These are phyloP conservation scores for Drosophila eugracilis DNA, from an alignment of 1,140 invertebrate genomes.

Conservation along the genomic window DNA sequence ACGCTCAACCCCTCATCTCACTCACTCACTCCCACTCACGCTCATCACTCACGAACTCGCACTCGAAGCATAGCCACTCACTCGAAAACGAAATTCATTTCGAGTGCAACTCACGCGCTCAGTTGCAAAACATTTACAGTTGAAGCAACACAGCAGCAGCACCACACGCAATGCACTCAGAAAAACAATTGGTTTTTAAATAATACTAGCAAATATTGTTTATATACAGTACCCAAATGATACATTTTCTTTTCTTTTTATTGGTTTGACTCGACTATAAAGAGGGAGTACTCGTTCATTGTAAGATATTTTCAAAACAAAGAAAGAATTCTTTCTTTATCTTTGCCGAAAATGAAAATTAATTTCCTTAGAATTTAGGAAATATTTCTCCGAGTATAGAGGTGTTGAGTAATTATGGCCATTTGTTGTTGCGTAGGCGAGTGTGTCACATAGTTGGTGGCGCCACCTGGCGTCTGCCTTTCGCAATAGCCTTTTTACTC, in stretches of 20 bases:
- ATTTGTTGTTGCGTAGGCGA: conserved; percentile 49
- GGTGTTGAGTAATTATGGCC: conserved; percentile 71
- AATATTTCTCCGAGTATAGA: conserved; percentile 10
- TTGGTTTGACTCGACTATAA: too few species aligned
- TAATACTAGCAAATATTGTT: too few species aligned
- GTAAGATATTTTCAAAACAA: too few species aligned
- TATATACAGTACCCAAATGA: too few species aligned
- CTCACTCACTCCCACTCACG: conserved; percentile 5
- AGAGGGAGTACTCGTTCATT: too few species aligned
- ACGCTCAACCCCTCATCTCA: not conserved
- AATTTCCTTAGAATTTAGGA: not conserved
- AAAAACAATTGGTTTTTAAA: too few species aligned
- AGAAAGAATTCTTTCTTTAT: not conserved
- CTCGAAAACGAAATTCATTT: conserved; percentile 8
- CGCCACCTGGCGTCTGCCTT: conserved; percentile 33
- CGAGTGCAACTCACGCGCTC: conserved; percentile 23
- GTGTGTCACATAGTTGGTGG: conserved; percentile 6
- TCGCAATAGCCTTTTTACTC: conserved; percentile 19
- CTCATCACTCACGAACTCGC: too few species aligned
- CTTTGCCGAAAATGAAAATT: too few species aligned
- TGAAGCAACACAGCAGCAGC: conserved; percentile 25
- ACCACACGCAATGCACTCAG: not conserved
- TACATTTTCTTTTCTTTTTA: too few species aligned
- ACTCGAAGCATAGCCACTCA: conserved; percentile 60
- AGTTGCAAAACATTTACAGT: conserved; percentile 58